phyloP scores from a whole-genome alignment of 2,888 invertebrate genomes.

The Campopleginae sp. region DNA sequence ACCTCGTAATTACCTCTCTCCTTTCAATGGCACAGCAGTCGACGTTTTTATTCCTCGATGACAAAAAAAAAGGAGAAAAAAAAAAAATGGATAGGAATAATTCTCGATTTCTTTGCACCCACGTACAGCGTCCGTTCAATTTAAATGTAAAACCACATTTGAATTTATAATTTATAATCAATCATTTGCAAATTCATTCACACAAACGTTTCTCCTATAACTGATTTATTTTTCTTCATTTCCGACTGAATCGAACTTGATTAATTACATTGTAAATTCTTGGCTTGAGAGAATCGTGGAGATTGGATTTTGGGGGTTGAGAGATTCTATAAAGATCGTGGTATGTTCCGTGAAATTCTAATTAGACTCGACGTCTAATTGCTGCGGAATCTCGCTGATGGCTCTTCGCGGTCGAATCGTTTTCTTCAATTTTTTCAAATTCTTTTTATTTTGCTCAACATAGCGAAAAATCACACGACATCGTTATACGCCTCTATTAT shows the following conservation, averaged over 20 bases:
- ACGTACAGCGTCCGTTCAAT: conserved; percentile 24
- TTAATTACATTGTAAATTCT: conserved; percentile 40
- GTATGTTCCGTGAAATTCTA: conserved; percentile 39
- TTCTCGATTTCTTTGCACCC: conserved; percentile 22
- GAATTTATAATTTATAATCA: conserved; percentile 35
- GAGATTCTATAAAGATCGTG: conserved; percentile 3
- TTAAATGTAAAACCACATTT: conserved; percentile 33
- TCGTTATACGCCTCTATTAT: not conserved
- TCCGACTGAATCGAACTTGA: conserved; percentile 20
- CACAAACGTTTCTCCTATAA: not conserved
- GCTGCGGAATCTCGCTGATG: conserved; percentile 43
- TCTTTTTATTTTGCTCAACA: not conserved
- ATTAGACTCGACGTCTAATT: conserved; percentile 51
- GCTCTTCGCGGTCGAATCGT: conserved; percentile 11
- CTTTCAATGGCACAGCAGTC: conserved; percentile 56
- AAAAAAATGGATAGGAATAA: conserved; percentile 11
- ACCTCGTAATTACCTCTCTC: conserved; percentile 52
- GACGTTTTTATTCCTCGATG: conserved; percentile 15
- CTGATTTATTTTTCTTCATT: not conserved
- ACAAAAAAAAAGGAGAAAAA: not conserved
- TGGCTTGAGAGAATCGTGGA: conserved; percentile 6
- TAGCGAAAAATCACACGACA: not conserved
- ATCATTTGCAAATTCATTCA: conserved; percentile 27
- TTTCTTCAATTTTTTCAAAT: not conserved
- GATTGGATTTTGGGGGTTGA: conserved; percentile 13